Evolutionary conservation across 2,797 vertebrate species (phyloP), one percentile per base, ranked within the genome.

Genomic region (Valencia hispanica): DNA sequence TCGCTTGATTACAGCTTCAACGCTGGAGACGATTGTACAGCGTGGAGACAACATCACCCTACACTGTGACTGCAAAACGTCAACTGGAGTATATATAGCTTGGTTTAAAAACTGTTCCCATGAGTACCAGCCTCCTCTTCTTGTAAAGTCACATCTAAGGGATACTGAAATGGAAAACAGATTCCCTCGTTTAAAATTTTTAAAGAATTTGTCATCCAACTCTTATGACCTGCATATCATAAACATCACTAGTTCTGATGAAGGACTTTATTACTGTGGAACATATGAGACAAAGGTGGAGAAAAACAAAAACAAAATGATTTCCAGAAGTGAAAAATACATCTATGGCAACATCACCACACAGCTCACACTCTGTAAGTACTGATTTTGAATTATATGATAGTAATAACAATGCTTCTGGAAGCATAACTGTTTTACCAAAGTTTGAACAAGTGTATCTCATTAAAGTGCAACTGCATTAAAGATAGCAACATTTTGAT

Each of bases 201-300:
- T 80, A 20, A 70, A 0, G 10, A 91, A 93, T n/a, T 0, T 0
- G 1, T 87, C 84, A 0, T 88, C 74, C 45, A 0, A 2, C 0
- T 81, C 87, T 9, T 89, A 45, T 20, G 84, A 91, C 80, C 77
- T 92, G 59, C 14, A 85, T 20, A 92, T 92, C 59, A 30, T 1
- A 1, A 93, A 92, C 20, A 15, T 84, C 63, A 83, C 79, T 32
- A 11, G 61, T 0, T 81, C 72, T 3, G 85, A 89, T 7, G 83
- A 80, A 36, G 90, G 90, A 9, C 34, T 89, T 47, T 91, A 89
- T 80, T 90, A 82, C 87, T 93, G 90, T 86, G 87, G 85, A 74
- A 87, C 66, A 47, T 12, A 25, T 72, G 0, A 65, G 0, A 0
- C 0, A 0, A 74, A 0, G 0, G 55, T 84, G 32, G 41, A 69